Percentiles rank a stretch among this genome's conserved stretches.
Conservation (phyloP, 2,113 vertebrate genomes). For the Lophochroa leadbeateri region DNA sequence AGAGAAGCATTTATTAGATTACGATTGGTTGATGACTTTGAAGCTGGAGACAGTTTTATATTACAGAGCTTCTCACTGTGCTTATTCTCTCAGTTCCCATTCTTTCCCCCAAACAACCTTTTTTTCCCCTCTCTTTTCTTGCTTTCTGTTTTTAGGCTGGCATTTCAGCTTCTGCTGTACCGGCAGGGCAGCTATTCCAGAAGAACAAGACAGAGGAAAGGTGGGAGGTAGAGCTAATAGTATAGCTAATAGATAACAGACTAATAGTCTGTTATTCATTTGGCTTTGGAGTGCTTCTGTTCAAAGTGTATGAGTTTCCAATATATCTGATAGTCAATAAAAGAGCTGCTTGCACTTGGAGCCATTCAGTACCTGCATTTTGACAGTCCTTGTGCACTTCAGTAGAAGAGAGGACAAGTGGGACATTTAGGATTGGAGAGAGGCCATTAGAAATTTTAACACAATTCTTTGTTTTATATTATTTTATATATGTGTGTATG, state of each 20-base stretch:
- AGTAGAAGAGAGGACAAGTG: background rate
- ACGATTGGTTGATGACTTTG: conserved; percentile 40
- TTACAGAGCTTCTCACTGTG: conserved; percentile 34
- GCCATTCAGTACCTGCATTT: background rate
- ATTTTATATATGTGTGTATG: background rate
- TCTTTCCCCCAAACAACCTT: background rate
- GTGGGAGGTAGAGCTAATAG: conserved; percentile 23
- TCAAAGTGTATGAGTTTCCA: background rate
- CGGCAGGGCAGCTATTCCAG: background rate
- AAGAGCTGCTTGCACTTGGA: background rate
- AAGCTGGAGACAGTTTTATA: conserved; percentile 41
- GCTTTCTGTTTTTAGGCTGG: conserved; percentile 45
- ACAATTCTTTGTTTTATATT: background rate
- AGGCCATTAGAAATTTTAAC: background rate
- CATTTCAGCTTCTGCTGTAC: background rate
- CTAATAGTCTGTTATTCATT: background rate
- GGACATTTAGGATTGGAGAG: background rate
- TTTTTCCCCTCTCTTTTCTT: background rate
- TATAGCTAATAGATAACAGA: background rate
- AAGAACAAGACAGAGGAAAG: background rate
- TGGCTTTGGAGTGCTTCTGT: background rate
- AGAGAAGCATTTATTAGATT: conserved; percentile 22
- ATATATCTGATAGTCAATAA: background rate
- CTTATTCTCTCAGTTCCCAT: conserved; percentile 43
- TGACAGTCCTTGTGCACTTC: background rate